Base-by-base conservation (phyloP, 2,797 vertebrate species). In the Toxotes lorentzi region DNA sequence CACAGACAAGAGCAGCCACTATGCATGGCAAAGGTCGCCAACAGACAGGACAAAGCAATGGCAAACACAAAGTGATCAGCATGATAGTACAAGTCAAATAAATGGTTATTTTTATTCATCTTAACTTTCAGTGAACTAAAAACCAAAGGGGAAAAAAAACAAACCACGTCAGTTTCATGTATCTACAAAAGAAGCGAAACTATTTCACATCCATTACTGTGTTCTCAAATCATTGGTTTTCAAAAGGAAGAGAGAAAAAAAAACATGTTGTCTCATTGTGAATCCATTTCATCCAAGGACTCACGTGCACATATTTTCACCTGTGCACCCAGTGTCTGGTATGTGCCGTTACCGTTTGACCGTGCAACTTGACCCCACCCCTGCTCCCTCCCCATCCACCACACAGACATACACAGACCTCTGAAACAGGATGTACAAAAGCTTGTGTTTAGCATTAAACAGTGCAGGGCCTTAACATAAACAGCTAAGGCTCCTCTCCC, bases 21-120 rank as follows among this genome's bases (percentile, higher is more conserved):
- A 47, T 5, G 50, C 32, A 64, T 41, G 71, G 40, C 47, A 60
- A 84, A 83, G 61, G 60, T 24, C 23, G 70, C 51, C 11, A 45
- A 83, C 17, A 68, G 58, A 85, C 41, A 35, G 75, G 51, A 76
- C 47, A 30, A 81, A 78, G 67, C 73, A 71, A 88, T 84, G 81
- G 71, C 75, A 68, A 87, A 91, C 86, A 91, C 84, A 94, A 90
- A 93, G 88, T 88, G 89, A 92, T 89, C 85, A 89, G 81, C 82
- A 70, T 87, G 88, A 83, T 90, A 89, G 83, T 70, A 48, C 65
- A 57, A 86, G 83, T 94, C 90, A 94, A 95, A 95, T 93, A 93
- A 91, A 93, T 76, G 86, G 82, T 91, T 91, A 71, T 90, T 93
- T 90, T 95, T 95, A 94, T 95, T 95, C 77, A 83, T 89, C 81